These are phyloP conservation scores for Caenorhabditis plicata DNA, from an alignment of 2,888 invertebrate genomes.

Conservation along the genomic window DNA sequence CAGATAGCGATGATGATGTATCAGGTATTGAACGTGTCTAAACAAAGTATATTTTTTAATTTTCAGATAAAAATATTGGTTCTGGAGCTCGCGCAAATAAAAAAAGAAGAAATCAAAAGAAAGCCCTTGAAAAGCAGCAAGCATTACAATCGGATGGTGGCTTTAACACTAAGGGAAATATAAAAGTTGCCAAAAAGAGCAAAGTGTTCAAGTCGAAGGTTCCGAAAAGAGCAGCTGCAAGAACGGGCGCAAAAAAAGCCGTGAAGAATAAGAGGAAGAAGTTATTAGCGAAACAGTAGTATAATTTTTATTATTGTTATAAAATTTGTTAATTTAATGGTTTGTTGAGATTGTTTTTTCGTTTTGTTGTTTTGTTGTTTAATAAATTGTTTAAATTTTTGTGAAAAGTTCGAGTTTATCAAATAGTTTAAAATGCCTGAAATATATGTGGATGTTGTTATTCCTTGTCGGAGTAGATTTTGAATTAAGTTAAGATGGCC, in stretches of 20 bases:
- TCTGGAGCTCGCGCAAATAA: constrained; percentile 36
- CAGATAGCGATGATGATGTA: constrained; percentile 23
- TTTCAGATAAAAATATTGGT: constrained; percentile 33
- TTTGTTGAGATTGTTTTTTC: neutral
- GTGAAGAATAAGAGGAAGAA: constrained; percentile 47
- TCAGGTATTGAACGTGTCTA: constrained; percentile 5
- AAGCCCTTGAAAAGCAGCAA: constrained; percentile 32
- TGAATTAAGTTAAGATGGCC: constrained; percentile 8
- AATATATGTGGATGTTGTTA: constrained; percentile 1
- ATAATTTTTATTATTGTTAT: neutral
- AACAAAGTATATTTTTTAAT: neutral
- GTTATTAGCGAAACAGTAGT: constrained; percentile 30
- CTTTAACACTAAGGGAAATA: constrained; percentile 40
- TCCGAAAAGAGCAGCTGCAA: constrained; percentile 38
- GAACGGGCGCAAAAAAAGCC: constrained; percentile 37
- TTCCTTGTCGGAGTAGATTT: neutral
- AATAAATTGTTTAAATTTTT: neutral
- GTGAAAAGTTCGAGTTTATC: neutral
- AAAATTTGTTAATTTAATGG: too few species aligned
- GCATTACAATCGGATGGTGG: constrained; percentile 42
- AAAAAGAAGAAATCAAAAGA: constrained; percentile 44
- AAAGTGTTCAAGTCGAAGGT: constrained; percentile 33
- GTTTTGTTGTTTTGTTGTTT: too few species aligned
- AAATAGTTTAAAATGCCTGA: neutral
- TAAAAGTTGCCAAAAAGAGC: constrained; percentile 33